Evolutionary conservation across 2,113 vertebrate genomes (phyloP).

Genomic region (Centrocercus urophasianus): DNA sequence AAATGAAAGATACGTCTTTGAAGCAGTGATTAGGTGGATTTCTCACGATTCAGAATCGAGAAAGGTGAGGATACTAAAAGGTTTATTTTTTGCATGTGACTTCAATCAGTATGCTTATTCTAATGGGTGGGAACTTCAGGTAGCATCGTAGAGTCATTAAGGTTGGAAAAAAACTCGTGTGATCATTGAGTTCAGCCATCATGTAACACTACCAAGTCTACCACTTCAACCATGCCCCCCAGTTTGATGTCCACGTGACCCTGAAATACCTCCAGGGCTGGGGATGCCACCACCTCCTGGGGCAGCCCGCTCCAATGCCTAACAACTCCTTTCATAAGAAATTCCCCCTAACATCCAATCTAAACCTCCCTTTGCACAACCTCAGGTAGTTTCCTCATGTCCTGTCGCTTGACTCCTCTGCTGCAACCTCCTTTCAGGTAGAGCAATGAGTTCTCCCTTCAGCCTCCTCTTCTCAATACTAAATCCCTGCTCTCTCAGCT

Average conservation of each 20-base stretch:
- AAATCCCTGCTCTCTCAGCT: neutral
- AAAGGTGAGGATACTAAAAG: constrained; percentile 81
- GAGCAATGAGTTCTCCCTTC: neutral
- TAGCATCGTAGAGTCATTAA: neutral
- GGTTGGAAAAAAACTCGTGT: neutral
- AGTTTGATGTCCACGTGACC: neutral
- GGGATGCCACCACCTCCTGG: neutral
- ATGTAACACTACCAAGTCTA: neutral
- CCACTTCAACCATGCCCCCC: neutral
- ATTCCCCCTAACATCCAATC: neutral
- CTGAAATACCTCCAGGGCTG: neutral
- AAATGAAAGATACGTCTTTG: constrained; percentile 94
- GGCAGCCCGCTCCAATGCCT: neutral
- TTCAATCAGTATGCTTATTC: neutral
- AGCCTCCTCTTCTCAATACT: neutral
- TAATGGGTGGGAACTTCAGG: neutral
- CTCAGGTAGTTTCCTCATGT: neutral
- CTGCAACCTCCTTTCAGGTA: neutral
- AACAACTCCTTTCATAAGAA: neutral
- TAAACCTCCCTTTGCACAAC: neutral
- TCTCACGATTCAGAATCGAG: constrained; percentile 88
- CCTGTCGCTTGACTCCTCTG: neutral
- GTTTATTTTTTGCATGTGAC: neutral
- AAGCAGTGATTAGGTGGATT: constrained; percentile 95
- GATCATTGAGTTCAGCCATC: neutral